Evolutionary conservation across 1,140 invertebrate species (phyloP), one percentile per base, ranked within the genome.

Genomic region (Papilio polytes): DNA sequence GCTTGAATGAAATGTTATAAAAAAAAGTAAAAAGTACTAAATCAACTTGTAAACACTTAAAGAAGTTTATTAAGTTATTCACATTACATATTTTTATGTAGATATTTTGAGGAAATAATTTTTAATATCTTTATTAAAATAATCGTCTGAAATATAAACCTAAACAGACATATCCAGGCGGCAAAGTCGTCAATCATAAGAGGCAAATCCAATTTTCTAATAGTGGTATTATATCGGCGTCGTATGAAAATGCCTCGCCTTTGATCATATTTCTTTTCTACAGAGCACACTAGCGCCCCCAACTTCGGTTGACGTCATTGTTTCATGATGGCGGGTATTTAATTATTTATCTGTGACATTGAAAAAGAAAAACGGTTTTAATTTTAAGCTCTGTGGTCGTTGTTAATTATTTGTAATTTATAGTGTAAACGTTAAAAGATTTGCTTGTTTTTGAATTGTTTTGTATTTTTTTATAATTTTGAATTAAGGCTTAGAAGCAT

Each of bases 151-250:
- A 41, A 63, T 8, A 63, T 26, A 80, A 53, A 6, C 15, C n/a
- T 51, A n/a, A 77, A 53, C 51, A 73, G 20, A 74, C 36, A 59
- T 31, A 80, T 51, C 72, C 53, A 36, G 22, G n/a, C 44, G 22
- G 63, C 22, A 72, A 51, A 82, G 74, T 66, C 76, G 18, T 78
- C 12, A 63, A 66, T 66, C 59, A 66, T 78, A 78, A 78, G 74
- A 87, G 74, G 70, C 82, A 88, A 88, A 88, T 87, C 87, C 85
- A 88, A 88, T 88, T 87, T 85, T 82, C 44, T 85, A 85, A 86
- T 86, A 87, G 82, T 74, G n/a, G 76, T 48, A 85, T 86, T 86
- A 87, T 84, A 81, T 82, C 81, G 59, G 59, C 80, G 79, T 76
- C 70, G 76, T 83, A 86, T 86, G 84, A 82, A 84, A 80, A 85